Evolutionary conservation across 2,113 vertebrate genomes (phyloP), one percentile per base, ranked within the genome.

Genomic region (Jacana jacana): DNA sequence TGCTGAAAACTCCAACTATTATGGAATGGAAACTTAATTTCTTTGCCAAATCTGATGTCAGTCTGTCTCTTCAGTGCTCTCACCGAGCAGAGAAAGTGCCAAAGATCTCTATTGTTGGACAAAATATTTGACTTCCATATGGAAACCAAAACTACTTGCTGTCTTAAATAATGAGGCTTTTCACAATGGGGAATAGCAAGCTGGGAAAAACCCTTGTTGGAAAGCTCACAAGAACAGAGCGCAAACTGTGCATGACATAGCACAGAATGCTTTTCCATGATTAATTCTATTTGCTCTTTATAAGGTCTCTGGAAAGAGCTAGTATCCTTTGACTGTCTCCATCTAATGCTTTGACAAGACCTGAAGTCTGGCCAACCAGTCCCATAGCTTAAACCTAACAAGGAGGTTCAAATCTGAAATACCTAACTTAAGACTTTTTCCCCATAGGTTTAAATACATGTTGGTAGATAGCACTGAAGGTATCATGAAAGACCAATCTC

Each of bases 361-460:
- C 40, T 18, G 27, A 44, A 65, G 51, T 54, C 55, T 61, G 17
- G 33, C 23, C 48, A 76, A 40, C 22, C 82, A 66, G 35, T 61
- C 22, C 30, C 54, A 11, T 33, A 63, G 2, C 13, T 91, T 69
- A 52, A 91, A 81, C 37, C 40, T 30, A 3, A 5, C 57, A 54
- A 33, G 63, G 35, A 69, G 58, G 28, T 17, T 77, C 51, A 44
- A 33, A 57, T 71, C 51, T 60, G 20, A 76, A 66, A 80, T 33
- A 30, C 8, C 9, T 40, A 10, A 42, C 71, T 77, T 61, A 73
- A 60, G 4, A 4, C n/a, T 33, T 46, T 16, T 66, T 17, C 4
- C 2, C 48, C 75, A 33, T 52, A 98, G 98, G 72, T 98, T 98
- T 97, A 98, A 97, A 90, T 98, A 98, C 0, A 40, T 96, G 22